phyloP scores from a whole-genome alignment of 2,797 vertebrate species.

The Rhynchonycteris naso region DNA sequence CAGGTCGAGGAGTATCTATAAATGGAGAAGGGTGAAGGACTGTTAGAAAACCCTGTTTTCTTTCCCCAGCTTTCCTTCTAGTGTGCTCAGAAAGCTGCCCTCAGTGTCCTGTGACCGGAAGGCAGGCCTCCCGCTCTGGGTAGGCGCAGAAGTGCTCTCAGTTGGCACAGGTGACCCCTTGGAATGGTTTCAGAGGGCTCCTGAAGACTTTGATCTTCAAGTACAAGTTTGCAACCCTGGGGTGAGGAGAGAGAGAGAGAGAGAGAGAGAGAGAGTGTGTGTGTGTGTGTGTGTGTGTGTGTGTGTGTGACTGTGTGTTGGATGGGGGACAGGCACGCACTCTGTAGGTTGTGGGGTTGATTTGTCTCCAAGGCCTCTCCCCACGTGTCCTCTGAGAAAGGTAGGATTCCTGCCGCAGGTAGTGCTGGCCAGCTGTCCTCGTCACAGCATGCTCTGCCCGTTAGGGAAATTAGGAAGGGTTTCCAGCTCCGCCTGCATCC shows the following conservation, averaged over 20 bases:
- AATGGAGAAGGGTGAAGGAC: neutral
- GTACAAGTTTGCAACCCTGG: neutral
- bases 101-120: neutral
- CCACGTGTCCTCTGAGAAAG: rapidly evolving
- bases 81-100: neutral
- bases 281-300: neutral
- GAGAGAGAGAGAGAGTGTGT: too few species aligned
- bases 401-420: neutral
- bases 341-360: neutral
- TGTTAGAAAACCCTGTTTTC: neutral
- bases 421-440: neutral
- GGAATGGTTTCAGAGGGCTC: neutral
- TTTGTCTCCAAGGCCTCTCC: neutral
- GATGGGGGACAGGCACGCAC: too few species aligned
- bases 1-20: neutral
- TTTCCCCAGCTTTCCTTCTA: constrained; percentile 41
- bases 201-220: neutral
- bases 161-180: neutral
- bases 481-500: neutral
- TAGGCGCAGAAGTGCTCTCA: neutral
- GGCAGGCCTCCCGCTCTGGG: neutral
- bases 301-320: neutral
- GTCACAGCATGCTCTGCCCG: neutral
- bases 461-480: neutral
- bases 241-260: too few species aligned